phyloP scores from a whole-genome alignment of 2,888 invertebrate genomes.

The Oegoconia quadripuncta region DNA sequence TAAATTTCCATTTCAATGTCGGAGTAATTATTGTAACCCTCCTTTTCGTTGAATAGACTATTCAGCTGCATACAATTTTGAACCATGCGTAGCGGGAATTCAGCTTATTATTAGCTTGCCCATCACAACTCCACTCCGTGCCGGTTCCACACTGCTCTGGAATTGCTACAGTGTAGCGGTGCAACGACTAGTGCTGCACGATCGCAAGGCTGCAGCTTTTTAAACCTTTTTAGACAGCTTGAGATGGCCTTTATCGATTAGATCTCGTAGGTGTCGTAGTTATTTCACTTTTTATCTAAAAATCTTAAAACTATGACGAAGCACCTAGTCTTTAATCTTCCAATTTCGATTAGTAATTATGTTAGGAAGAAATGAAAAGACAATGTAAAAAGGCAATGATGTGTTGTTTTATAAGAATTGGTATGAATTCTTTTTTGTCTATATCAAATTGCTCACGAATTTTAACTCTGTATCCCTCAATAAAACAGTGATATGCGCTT shows the following conservation, averaged over 20 bases:
- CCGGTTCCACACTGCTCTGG: no score
- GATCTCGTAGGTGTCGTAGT: conserved; percentile 53
- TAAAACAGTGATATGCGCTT: conserved; percentile 7
- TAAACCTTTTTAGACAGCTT: conserved; percentile 37
- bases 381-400: conserved; percentile 30
- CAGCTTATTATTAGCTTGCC: no score
- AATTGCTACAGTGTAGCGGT: conserved; percentile 52
- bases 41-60: no score
- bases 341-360: conserved; percentile 38
- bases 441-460: conserved; percentile 3
- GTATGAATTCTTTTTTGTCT: conserved; percentile 1
- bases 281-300: conserved; percentile 37
- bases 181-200: conserved; percentile 42
- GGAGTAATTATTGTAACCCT: no score
- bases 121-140: no score
- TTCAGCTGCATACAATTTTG: no score
- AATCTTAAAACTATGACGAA: conserved; percentile 42
- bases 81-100: no score
- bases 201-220: conserved; percentile 67
- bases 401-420: conserved; percentile 25
- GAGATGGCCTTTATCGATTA: conserved; percentile 36
- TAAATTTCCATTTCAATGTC: no score
- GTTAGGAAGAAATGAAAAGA: conserved; percentile 30
- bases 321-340: conserved; percentile 47
- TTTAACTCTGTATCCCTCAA: no score